phyloP scores from a whole-genome alignment of 2,797 vertebrate genomes.

The Salmo trutta region DNA sequence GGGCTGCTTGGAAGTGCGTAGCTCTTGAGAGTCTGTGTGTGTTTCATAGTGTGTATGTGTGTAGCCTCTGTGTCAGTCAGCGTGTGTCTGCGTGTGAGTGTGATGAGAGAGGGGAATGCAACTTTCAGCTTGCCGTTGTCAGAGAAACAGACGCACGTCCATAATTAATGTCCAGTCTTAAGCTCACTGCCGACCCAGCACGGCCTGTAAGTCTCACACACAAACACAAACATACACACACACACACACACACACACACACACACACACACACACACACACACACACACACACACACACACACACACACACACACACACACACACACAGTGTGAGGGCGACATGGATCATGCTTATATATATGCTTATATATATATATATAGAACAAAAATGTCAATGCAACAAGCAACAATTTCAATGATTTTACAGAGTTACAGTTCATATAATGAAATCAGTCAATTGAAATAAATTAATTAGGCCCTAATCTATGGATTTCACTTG shows the following conservation, averaged over 20 bases:
- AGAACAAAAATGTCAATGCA: no score
- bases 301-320: no score
- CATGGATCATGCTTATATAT: neutral
- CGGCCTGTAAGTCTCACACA: slow-evolving; percentile 79
- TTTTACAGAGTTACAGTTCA: no score
- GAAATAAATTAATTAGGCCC: no score
- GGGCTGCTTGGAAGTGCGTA: slow-evolving; percentile 73
- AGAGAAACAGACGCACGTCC: slow-evolving; percentile 81
- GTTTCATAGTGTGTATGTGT: slow-evolving; percentile 32
- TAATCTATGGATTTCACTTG: no score
- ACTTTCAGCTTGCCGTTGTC: slow-evolving; percentile 77
- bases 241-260: slow-evolving; percentile 17
- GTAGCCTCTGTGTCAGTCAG: slow-evolving; percentile 2
- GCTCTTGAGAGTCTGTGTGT: slow-evolving; percentile 60
- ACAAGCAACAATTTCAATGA: no score
- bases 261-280: neutral
- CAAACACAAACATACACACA: slow-evolving; percentile 63
- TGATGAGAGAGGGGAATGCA: slow-evolving; percentile 59
- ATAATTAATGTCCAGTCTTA: slow-evolving; percentile 86
- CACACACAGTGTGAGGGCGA: neutral
- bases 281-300: no score
- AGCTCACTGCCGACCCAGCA: slow-evolving; percentile 79
- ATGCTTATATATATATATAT: no score
- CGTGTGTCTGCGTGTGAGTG: neutral
- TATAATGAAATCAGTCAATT: no score